Conservation (phyloP, 1,140 invertebrate genomes). For the Lithobius niger region DNA sequence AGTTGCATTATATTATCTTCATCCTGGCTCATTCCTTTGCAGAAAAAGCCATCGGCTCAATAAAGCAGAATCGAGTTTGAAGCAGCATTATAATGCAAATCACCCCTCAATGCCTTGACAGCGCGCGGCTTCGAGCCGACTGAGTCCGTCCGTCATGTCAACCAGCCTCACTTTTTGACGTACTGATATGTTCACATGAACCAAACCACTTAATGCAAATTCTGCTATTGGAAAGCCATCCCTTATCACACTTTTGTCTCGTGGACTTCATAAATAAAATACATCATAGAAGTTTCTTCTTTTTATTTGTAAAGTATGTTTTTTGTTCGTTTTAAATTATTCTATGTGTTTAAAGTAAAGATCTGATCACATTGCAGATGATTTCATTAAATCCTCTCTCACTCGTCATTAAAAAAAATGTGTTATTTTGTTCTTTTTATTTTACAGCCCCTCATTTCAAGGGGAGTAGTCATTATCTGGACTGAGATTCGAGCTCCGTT, state of each 20-base stretch:
- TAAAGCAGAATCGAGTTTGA: not conserved
- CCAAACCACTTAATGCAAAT: not conserved
- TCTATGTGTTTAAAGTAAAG: not conserved
- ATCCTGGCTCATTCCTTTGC: not conserved
- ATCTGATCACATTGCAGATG: not conserved
- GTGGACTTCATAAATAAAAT: not conserved
- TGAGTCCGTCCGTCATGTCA: not conserved
- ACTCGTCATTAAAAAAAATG: too few relatives aligned
- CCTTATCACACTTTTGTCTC: not conserved
- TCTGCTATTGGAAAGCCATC: not conserved
- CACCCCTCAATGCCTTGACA: not conserved
- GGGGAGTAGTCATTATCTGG: slow-evolving; percentile 9
- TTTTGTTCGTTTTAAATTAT: not conserved
- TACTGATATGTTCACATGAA: not conserved
- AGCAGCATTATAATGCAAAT: not conserved
- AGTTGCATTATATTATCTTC: not conserved
- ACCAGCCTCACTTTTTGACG: not conserved
- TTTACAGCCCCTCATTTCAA: not conserved
- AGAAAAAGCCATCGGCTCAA: not conserved
- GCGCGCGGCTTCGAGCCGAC: not conserved
- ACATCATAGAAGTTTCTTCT: not conserved
- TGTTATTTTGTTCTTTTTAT: too few relatives aligned
- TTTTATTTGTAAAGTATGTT: not conserved
- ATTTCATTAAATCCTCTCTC: not conserved
- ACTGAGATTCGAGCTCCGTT: slow-evolving; percentile 10